Evolutionary conservation across 2,113 vertebrate genomes (phyloP).

Genomic region (Myiozetetes cayanensis): DNA sequence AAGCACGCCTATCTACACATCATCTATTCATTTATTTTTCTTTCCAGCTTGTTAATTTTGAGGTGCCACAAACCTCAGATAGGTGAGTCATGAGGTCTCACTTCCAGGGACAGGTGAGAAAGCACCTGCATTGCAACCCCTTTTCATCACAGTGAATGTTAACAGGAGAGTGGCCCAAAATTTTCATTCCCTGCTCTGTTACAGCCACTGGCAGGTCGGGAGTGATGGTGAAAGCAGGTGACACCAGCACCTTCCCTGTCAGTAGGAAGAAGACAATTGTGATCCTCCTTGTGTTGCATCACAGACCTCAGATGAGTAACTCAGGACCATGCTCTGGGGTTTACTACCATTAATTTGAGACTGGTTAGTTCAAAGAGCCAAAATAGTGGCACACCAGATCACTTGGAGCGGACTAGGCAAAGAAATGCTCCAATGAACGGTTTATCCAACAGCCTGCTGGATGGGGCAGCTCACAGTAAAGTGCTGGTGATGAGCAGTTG

Average conservation of each 20-base stretch:
- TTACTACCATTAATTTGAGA: not conserved
- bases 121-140: not conserved
- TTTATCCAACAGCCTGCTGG: not conserved
- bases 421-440: rapidly evolving
- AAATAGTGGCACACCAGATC: not conserved
- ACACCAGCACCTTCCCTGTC: not conserved
- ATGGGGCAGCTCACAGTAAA: not conserved
- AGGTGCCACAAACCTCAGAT: not conserved
- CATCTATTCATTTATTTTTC: not conserved
- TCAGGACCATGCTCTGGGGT: not conserved
- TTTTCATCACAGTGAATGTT: not conserved
- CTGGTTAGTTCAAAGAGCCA: not conserved
- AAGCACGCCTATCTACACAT: not conserved
- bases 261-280: not conserved
- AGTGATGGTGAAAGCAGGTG: not conserved
- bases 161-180: not conserved
- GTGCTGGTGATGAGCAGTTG: not conserved
- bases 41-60: not conserved
- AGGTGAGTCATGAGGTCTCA: not conserved
- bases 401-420: rapidly evolving
- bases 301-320: not conserved
- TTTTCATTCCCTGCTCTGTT: rapidly evolving
- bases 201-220: not conserved
- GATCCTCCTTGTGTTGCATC: not conserved
- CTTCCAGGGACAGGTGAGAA: not conserved